Conservation (phyloP, 2,113 vertebrate genomes). For the Monopterus albus region DNA sequence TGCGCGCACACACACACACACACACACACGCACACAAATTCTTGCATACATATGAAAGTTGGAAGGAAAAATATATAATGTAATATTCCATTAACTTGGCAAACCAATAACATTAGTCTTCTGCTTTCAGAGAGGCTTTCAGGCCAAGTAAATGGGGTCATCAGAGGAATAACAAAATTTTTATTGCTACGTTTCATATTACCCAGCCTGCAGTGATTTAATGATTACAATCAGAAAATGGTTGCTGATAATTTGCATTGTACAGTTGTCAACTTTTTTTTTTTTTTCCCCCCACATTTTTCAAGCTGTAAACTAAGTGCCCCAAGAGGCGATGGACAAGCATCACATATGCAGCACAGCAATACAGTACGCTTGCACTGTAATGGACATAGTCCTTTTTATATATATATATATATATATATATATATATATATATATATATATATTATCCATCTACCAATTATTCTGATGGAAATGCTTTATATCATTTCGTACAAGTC, state of each 20-base stretch:
- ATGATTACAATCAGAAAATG: constrained; percentile 46
- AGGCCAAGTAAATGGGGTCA: constrained; percentile 52
- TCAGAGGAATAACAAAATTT: constrained; percentile 44
- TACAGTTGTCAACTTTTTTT: neutral
- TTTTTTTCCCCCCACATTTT: too few species aligned
- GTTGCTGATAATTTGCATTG: constrained; percentile 24
- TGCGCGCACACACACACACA: neutral
- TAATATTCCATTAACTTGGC: constrained; percentile 72
- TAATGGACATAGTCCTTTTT: constrained; percentile 51
- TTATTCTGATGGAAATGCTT: constrained; percentile 64
- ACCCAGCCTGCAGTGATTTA: constrained; percentile 33
- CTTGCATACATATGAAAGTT: constrained; percentile 28
- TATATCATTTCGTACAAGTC: constrained; percentile 64
- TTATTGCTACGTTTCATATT: constrained; percentile 49
- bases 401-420: too few species aligned
- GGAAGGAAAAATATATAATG: constrained; percentile 65
- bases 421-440: too few species aligned
- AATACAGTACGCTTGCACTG: constrained; percentile 37
- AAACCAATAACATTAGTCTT: constrained; percentile 62
- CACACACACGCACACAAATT: neutral
- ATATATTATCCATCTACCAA: constrained; percentile 54
- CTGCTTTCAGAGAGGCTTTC: constrained; percentile 58
- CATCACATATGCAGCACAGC: neutral
- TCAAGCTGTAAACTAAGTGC: constrained; percentile 21
- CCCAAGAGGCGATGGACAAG: constrained; percentile 17